Evolutionary conservation across 1,140 invertebrate genomes (phyloP).

Genomic region (Zophobas atratus): DNA sequence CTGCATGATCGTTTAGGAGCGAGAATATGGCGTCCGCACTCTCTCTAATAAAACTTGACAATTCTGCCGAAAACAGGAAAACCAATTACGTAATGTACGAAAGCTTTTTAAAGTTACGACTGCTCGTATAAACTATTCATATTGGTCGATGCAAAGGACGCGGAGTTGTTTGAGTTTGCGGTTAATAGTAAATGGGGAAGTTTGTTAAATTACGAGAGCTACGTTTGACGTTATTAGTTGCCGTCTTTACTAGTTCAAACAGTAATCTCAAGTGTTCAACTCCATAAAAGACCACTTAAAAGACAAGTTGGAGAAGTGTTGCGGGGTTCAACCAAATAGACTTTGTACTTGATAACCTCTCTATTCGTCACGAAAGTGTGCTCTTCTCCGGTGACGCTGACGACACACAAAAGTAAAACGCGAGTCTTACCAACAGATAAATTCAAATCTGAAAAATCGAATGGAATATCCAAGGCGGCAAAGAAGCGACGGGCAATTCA

Average conservation of each 20-base stretch:
- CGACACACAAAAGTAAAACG: conserved; percentile 27
- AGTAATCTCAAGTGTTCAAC: conserved; percentile 42
- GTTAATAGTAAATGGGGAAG: conserved; percentile 43
- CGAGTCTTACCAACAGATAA: neutral
- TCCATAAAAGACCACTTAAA: conserved; percentile 44
- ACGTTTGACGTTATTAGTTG: conserved; percentile 43
- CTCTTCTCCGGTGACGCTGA: conserved; percentile 4
- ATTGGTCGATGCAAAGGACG: conserved; percentile 36
- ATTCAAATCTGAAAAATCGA: neutral
- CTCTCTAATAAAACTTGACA: conserved; percentile 14
- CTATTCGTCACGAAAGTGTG: conserved; percentile 6
- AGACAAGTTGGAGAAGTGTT: conserved; percentile 44
- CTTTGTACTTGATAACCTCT: conserved; percentile 40
- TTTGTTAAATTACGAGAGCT: conserved; percentile 41
- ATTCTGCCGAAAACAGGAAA: conserved; percentile 4
- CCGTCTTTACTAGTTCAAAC: conserved; percentile 42
- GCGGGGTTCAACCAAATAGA: conserved; percentile 36
- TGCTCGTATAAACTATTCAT: conserved; percentile 33
- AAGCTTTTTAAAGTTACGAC: conserved; percentile 39
- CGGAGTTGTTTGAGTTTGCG: conserved; percentile 36
- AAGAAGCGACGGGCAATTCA: neutral
- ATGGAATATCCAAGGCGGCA: neutral
- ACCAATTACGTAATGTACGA: conserved; percentile 31
- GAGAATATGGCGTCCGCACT: neutral
- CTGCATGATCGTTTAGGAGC: no score